Evolutionary conservation across 1,140 invertebrate genomes (phyloP).

Genomic region (Drosophila murphyi): DNA sequence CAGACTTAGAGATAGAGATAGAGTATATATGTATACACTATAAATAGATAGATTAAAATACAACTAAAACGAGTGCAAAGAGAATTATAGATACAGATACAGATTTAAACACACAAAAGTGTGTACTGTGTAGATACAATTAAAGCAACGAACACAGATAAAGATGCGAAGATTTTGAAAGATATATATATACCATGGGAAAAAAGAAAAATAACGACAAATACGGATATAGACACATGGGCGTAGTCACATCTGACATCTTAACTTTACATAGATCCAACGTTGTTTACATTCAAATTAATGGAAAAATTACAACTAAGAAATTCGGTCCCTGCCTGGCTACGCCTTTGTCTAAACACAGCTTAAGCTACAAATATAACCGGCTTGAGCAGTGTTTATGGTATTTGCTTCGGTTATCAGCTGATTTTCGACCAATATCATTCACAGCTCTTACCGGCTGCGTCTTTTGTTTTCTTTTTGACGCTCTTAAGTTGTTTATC

Average conservation of each 20-base stretch:
- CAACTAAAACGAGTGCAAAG: no score
- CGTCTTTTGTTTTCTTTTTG: slow-evolving; percentile 10
- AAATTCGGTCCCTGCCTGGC: no score
- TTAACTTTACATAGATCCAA: no score
- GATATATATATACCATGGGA: background rate
- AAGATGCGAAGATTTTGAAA: background rate
- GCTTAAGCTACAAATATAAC: background rate
- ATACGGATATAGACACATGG: background rate
- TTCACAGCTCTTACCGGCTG: background rate
- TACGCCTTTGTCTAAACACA: background rate
- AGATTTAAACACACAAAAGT: no score
- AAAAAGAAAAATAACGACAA: background rate
- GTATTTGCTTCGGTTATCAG: background rate
- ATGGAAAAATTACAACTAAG: no score
- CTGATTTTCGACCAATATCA: background rate
- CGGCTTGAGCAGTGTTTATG: background rate
- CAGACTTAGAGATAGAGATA: background rate
- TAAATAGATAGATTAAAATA: no score
- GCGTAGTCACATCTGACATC: no score
- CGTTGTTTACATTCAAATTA: no score
- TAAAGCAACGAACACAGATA: no score
- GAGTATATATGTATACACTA: background rate
- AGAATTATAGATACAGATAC: background rate
- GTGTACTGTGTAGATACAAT: no score
- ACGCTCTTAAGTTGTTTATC: slow-evolving; percentile 9